Conservation (phyloP, 2,888 invertebrate species). For the Trissoscelio sp. region DNA sequence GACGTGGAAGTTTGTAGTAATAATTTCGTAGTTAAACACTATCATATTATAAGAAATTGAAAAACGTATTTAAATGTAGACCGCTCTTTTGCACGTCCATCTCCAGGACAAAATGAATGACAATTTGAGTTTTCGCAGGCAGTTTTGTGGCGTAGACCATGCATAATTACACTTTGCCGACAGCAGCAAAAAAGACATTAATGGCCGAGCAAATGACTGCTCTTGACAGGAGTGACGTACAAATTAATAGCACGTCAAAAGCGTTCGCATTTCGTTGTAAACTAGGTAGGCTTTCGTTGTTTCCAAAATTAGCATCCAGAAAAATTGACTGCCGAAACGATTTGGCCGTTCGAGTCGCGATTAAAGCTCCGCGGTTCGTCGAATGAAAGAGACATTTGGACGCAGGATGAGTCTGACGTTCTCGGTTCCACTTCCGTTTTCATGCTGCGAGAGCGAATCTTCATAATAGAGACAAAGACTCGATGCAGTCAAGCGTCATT, state of each 20-base stretch:
- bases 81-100: too few relatives aligned
- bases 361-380: neutral
- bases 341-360: neutral
- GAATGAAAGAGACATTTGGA: neutral
- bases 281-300: neutral
- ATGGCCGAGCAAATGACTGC: constrained; percentile 33
- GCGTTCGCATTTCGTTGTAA: constrained; percentile 5
- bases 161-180: constrained; percentile 18
- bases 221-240: constrained; percentile 32
- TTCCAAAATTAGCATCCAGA: constrained; percentile 13
- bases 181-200: constrained; percentile 30
- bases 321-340: constrained; percentile 17
- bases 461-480: constrained; percentile 47
- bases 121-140: too few relatives aligned
- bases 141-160: neutral
- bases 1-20: too few relatives aligned
- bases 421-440: constrained; percentile 21
- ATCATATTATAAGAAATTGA: too few relatives aligned
- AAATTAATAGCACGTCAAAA: constrained; percentile 55
- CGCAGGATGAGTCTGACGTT: constrained; percentile 4
- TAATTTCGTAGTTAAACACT: too few relatives aligned
- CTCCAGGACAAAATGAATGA: too few relatives aligned
- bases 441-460: constrained; percentile 16
- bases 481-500: constrained; percentile 35
- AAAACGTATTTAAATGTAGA: too few relatives aligned